Evolutionary conservation across 2,888 invertebrate genomes (phyloP), one percentile per base, ranked within the genome.

Genomic region (Microctonus hyperodae): DNA sequence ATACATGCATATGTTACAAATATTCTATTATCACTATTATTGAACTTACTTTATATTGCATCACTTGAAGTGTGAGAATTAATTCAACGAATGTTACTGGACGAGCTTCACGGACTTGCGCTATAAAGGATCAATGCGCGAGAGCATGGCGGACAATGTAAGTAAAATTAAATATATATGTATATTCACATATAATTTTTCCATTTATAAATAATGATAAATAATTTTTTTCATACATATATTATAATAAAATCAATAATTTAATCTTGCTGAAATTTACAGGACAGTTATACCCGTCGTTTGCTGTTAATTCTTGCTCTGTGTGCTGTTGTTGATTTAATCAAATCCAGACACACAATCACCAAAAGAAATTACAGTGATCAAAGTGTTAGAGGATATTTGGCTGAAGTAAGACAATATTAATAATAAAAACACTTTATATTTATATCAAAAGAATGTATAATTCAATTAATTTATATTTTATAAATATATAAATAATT

Each of bases 301-400:
- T 61, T 72, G 13, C 61, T 70, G 22, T 55, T 71, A 16, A 33
- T 73, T 33, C 50, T 69, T 23, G 59, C 68, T 40, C 28, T 73
- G 10, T 68, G 68, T 37, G 67, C 67, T n/a, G 60, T 56, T 51
- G 64, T 70, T 68, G 62, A 70, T 13, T 48, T 65, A 6, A 67
- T 69, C 13, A 72, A 65, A n/a, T 22, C 68, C 20, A 67, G 71
- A 28, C 73, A 74, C 68, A 72, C 86, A 65, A 85, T 88, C 70
- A 85, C 85, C 16, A 91, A 91, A 81, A 87, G 92, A 76, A 91
- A 92, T 81, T 90, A 91, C 83, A 92, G 92, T 55, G 94, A 95
- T 83, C 91, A 91, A 80, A 92, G 93, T 69, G 90, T 95, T 57
- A 89, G 89, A 78, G 93, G 90, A 82, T 95, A 94, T 82, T 86